Base-by-base conservation (phyloP, 2,797 vertebrate genomes). In the Crenuchus spilurus region DNA sequence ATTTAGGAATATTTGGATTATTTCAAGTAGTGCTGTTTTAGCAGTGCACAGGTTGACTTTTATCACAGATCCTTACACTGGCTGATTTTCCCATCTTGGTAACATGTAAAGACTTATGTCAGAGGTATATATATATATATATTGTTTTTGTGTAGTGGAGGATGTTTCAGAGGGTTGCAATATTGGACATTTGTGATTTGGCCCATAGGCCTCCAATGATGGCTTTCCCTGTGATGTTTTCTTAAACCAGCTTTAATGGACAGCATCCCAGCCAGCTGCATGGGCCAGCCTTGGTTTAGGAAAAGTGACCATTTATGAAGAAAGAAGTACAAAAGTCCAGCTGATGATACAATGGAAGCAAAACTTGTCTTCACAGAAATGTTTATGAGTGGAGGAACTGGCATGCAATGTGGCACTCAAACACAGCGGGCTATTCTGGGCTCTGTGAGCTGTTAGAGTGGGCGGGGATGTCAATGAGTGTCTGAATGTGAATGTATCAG, bases 381-480 rank as follows among this genome's bases (percentile, higher is more conserved):
- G 14, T 49, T 51, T 7, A 7, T 71, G 68, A 49, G 20, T 9
- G 13, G 2, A 33, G 16, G 20, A 57, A 20, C 24, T 37, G 31
- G 11, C 20, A 65, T 28, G 22, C n/a, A n/a, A n/a, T 58, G 62
- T 37, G 54, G 18, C 24, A 39, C 41, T 57, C 16, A 48, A 18
- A 46, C 10, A n/a, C 62, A 48, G 18, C 11, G 22, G 10, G 26
- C 41, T 70, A 55, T 70, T 76, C 16, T 55, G 22, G 67, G 49
- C 33, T 41, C 14, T 37, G 31, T 46, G 58, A 57, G 66, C 35
- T 31, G 74, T 60, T n/a, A 26, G 26, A 55, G 28, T 75, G 48
- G 48, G 66, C n/a, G 55, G 22, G 63, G 52, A 69, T 54, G 46
- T 44, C 71, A 46, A 9, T 73, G 72, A 57, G 41, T 24, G 55